These are phyloP conservation scores for Nymphalis io DNA, from an alignment of 1,140 invertebrate genomes.

Conservation along the genomic window DNA sequence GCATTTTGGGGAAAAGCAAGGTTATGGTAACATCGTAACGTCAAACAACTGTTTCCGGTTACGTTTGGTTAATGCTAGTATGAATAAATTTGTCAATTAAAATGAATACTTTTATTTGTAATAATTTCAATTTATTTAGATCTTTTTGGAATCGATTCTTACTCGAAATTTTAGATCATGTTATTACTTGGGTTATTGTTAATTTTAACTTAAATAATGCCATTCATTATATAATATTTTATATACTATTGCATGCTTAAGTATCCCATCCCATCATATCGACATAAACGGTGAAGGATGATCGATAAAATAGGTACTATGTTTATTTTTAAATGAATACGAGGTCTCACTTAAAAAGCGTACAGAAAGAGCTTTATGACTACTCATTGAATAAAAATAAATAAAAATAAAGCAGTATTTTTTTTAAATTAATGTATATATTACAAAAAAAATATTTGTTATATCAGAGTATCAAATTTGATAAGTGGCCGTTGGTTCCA, in stretches of 20 bases:
- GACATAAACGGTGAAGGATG: no score
- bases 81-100: background rate
- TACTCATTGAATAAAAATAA: conserved; percentile 1
- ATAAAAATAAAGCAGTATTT: background rate
- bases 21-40: background rate
- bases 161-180: background rate
- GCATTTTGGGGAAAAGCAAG: background rate
- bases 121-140: no score
- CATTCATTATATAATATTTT: background rate
- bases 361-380: no score
- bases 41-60: conserved; percentile 25
- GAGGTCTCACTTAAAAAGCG: no score
- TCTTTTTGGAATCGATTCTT: background rate
- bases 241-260: no score
- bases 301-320: no score
- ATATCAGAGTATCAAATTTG: background rate
- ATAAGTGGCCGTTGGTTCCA: background rate
- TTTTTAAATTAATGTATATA: background rate
- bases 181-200: background rate
- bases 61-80: conserved; percentile 6
- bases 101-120: no score
- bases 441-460: background rate
- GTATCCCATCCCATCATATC: no score
- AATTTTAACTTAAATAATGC: background rate
- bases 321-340: no score